Evolutionary conservation across 2,888 invertebrate genomes (phyloP).

Genomic region (Fragum sueziense): DNA sequence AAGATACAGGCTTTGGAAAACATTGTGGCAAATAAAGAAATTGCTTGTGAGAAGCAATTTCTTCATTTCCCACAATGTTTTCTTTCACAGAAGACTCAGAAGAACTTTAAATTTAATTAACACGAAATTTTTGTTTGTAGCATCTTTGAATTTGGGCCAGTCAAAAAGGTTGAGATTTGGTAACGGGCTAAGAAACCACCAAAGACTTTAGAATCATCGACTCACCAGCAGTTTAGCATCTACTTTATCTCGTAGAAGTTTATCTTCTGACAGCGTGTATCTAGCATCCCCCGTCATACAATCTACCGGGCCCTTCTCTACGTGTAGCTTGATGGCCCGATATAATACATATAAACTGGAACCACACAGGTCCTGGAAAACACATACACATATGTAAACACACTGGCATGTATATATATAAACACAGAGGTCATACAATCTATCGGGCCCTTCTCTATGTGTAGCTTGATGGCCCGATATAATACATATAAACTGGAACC

Average conservation of each 20-base stretch:
- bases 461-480: slow-evolving; percentile 99
- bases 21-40: too few species aligned
- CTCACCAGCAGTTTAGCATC: slow-evolving; percentile 86
- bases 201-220: too few species aligned
- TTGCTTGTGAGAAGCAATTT: too few species aligned
- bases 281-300: slow-evolving; percentile 98
- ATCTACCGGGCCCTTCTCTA: slow-evolving; percentile 99
- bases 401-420: background rate
- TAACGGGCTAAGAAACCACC: too few species aligned
- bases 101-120: too few species aligned
- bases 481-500: slow-evolving; percentile 98
- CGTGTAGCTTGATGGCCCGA: slow-evolving; percentile 99
- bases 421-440: slow-evolving; percentile 99
- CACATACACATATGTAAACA: background rate
- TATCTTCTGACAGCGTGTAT: slow-evolving; percentile 99
- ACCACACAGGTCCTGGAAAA: slow-evolving; percentile 93
- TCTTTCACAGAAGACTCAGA: too few species aligned
- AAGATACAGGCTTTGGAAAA: too few species aligned
- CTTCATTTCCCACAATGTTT: too few species aligned
- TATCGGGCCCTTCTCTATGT: slow-evolving; percentile 99
- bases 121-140: too few species aligned
- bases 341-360: slow-evolving; percentile 98
- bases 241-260: slow-evolving; percentile 98
- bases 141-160: too few species aligned
- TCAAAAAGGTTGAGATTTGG: too few species aligned